These are phyloP conservation scores for Tribolium castaneum DNA, from an alignment of 1,140 invertebrate genomes.

Conservation along the genomic window DNA sequence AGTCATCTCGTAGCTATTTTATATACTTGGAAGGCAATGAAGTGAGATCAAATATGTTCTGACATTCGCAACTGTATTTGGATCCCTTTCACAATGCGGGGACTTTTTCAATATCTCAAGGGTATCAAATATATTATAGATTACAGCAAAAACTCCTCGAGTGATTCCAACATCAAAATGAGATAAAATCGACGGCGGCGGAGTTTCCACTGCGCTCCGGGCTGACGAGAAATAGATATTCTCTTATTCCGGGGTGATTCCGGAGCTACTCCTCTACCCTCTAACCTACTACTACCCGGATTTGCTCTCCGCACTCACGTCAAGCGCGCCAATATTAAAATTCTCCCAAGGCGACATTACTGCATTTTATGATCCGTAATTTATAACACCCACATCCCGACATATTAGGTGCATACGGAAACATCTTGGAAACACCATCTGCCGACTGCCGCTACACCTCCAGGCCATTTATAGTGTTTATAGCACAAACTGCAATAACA, in stretches of 20 bases:
- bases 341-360: slow-evolving; percentile 4
- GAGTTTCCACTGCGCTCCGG: slow-evolving; percentile 42
- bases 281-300: slow-evolving; percentile 17
- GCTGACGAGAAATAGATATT: slow-evolving; percentile 45
- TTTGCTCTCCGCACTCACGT: slow-evolving; percentile 27
- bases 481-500: not conserved
- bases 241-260: slow-evolving; percentile 39
- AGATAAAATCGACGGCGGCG: slow-evolving; percentile 44
- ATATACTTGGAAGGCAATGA: slow-evolving; percentile 38
- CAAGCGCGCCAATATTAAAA: slow-evolving; percentile 30
- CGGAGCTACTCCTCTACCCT: slow-evolving; percentile 20
- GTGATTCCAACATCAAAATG: slow-evolving; percentile 49
- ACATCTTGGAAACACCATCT: slow-evolving; percentile 3
- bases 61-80: slow-evolving; percentile 49
- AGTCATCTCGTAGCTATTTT: slow-evolving; percentile 24
- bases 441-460: not conserved
- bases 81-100: slow-evolving; percentile 45
- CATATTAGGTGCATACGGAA: slow-evolving; percentile 5
- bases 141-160: slow-evolving; percentile 52
- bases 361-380: slow-evolving; percentile 31
- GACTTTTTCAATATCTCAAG: slow-evolving; percentile 56
- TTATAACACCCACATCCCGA: slow-evolving; percentile 6
- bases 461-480: not conserved
- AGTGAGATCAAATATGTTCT: slow-evolving; percentile 46
- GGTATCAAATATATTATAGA: slow-evolving; percentile 59